Percentiles rank a stretch among this genome's conserved stretches.
Evolutionary conservation across 2,797 vertebrate species (phyloP).

Genomic region (Lophius americanus): DNA sequence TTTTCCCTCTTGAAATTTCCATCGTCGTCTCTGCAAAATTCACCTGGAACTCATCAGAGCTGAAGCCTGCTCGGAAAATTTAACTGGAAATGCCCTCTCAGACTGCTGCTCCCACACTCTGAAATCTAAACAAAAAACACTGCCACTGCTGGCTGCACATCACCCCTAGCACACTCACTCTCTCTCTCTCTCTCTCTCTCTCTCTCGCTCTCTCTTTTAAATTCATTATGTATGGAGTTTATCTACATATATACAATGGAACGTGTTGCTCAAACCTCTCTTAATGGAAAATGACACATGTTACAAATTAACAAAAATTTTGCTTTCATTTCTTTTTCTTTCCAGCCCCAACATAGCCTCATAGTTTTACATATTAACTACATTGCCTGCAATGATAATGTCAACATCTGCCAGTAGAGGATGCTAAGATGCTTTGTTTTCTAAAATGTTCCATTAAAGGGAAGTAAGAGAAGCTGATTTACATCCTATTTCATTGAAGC

Average conservation of each 20-base stretch:
- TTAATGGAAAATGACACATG: slow-evolving; percentile 55
- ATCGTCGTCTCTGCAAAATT: slow-evolving; percentile 56
- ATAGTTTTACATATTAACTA: slow-evolving; percentile 4
- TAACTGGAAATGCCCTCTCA: slow-evolving; percentile 77
- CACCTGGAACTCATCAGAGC: slow-evolving; percentile 82
- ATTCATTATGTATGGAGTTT: slow-evolving; percentile 36
- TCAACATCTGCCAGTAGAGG: slow-evolving; percentile 26
- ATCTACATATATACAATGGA: slow-evolving; percentile 48
- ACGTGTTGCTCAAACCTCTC: slow-evolving; percentile 33
- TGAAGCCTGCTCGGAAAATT: slow-evolving; percentile 78
- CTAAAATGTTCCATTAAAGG: slow-evolving; percentile 23
- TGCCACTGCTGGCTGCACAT: slow-evolving; percentile 12
- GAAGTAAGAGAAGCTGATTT: slow-evolving; percentile 34
- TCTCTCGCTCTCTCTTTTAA: slow-evolving; percentile 37
- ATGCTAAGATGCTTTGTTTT: slow-evolving; percentile 3
- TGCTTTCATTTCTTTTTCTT: slow-evolving; percentile 45
- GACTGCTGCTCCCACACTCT: slow-evolving; percentile 75
- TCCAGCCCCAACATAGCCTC: slow-evolving; percentile 8
- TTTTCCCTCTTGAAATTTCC: slow-evolving; percentile 76
- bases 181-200: slow-evolving; percentile 26
- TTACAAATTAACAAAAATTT: slow-evolving; percentile 40
- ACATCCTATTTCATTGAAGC: slow-evolving; percentile 38
- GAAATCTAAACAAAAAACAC: slow-evolving; percentile 74
- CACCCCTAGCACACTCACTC: background rate
- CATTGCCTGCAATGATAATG: slow-evolving; percentile 22